Percentiles rank a stretch among this genome's conserved stretches.
These are phyloP conservation scores for Keiferia lycopersicella DNA, from an alignment of 2,888 invertebrate species.

Conservation along the genomic window DNA sequence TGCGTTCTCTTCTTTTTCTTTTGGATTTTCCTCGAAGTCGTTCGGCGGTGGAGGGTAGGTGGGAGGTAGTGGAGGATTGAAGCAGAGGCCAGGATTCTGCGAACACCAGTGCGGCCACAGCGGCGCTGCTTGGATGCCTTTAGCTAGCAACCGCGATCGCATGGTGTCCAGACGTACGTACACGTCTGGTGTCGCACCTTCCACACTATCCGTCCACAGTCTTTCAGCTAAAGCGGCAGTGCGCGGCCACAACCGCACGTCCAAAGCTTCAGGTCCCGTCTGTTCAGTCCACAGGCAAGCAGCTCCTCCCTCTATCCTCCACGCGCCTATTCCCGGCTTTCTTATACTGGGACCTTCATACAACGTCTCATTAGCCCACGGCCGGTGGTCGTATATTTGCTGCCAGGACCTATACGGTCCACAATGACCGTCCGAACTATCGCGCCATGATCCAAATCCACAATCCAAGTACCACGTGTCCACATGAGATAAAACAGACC, in stretches of 20 bases:
- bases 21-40: too few species aligned
- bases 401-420: conserved; percentile 94
- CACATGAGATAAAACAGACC: conserved; percentile 91
- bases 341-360: neutral
- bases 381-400: conserved; percentile 90
- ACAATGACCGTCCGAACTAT: conserved; percentile 91
- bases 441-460: conserved; percentile 92
- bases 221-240: conserved; percentile 91
- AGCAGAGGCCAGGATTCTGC: conserved; percentile 80
- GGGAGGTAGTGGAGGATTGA: too few species aligned
- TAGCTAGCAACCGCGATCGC: conserved; percentile 82
- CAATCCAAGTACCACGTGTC: conserved; percentile 95
- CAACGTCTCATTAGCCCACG: conserved; percentile 79
- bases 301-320: conserved; percentile 85
- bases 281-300: conserved; percentile 95
- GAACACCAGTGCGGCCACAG: conserved; percentile 91
- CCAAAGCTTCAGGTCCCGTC: conserved; percentile 86
- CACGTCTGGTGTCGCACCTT: conserved; percentile 79
- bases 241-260: conserved; percentile 91
- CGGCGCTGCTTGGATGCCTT: conserved; percentile 85
- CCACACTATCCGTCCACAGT: conserved; percentile 84
- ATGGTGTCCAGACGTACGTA: conserved; percentile 86
- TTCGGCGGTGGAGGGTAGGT: too few species aligned
- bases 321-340: conserved; percentile 59
- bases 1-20: too few species aligned